Evolutionary conservation across 1,140 invertebrate genomes (phyloP), one percentile per base, ranked within the genome.

Genomic region (Oreohelix idahoensis): DNA sequence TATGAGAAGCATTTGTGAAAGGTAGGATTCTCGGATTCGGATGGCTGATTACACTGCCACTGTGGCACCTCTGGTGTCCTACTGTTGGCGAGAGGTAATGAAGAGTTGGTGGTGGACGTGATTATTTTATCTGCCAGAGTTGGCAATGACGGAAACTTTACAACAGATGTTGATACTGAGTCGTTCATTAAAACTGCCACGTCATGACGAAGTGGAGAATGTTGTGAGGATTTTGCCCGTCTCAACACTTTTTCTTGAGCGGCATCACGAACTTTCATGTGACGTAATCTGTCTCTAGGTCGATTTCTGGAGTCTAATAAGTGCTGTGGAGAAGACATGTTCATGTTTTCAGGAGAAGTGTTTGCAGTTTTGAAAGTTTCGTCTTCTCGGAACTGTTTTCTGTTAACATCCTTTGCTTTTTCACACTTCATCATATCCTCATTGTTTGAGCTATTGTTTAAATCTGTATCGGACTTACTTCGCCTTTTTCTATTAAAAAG

Each of bases 241-340:
- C 78, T 63, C n/a, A 29, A 36, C 36, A 58, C n/a, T n/a, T 83
- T 49, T 58, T 87, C 86, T 51, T 36, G 58, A 29, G 78, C 53
- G 0, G 83, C 86, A 42, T 87, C 86, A 39, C 71, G 42, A 36
- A 87, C 84, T 4, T 82, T 87, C 86, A 87, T 87, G 53, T 84
- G 66, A 70, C 53, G 63, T 35, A 85, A 73, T 17, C 86, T 73
- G 63, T 79, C 80, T 36, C 86, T 42, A 8, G 86, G 86, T 51
- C 84, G 84, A n/a, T 70, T 83, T 23, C 84, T 70, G 1, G 79
- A 69, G 75, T 80, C 58, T 51, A 80, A 87, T 8, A 38, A 32
- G 15, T 71, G 74, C 38, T 84, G 83, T 5, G 84, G 45, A 38
- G 74, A 73, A 26, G 42, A 29, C 8, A 45, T 29, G 42, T 78